Evolutionary conservation across 1,140 invertebrate species (phyloP).

Genomic region (Drosophila takahashii): DNA sequence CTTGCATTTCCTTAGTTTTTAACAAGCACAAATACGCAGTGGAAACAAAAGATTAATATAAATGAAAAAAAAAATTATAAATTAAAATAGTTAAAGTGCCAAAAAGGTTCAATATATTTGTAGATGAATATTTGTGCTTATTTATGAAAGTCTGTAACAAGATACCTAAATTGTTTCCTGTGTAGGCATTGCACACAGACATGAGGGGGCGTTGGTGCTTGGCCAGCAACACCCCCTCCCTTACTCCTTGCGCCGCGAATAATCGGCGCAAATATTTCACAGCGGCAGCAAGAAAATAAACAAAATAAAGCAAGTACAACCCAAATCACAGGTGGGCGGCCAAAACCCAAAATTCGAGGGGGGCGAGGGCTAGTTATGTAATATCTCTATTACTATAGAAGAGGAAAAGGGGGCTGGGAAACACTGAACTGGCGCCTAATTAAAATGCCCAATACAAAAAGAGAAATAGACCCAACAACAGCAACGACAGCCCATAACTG

Average conservation of each 20-base stretch:
- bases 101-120: too few species aligned
- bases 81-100: too few species aligned
- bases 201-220: too few species aligned
- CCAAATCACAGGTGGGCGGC: constrained; percentile 27
- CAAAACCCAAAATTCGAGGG: background rate
- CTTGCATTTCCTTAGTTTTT: constrained; percentile 11
- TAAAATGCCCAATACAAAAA: constrained; percentile 45
- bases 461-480: constrained; percentile 16
- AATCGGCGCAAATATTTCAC: constrained; percentile 28
- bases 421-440: constrained; percentile 38
- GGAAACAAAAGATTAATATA: background rate
- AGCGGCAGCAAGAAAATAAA: constrained; percentile 7
- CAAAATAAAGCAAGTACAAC: constrained; percentile 1
- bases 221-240: too few species aligned
- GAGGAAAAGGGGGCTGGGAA: background rate
- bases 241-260: too few species aligned
- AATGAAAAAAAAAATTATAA: too few species aligned
- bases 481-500: constrained; percentile 8
- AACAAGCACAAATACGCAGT: background rate
- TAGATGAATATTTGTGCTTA: too few species aligned
- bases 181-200: too few species aligned
- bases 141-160: too few species aligned
- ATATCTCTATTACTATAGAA: constrained; percentile 20
- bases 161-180: too few species aligned
- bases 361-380: constrained; percentile 35